Conservation (phyloP, 2,888 invertebrate genomes). For the Trachelus iudaicus region DNA sequence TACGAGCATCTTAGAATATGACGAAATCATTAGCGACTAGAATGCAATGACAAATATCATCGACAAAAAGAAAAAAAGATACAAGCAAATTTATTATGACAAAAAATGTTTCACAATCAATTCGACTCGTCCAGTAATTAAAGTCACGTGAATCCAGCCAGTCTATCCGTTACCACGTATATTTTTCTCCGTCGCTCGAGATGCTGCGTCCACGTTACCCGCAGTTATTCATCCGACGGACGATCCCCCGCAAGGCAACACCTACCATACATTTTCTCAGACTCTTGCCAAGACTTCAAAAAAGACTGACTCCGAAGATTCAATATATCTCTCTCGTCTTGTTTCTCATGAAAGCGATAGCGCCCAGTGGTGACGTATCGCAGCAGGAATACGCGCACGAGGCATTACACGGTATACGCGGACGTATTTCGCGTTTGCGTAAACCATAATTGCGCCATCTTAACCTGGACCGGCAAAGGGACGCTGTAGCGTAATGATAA, state of each 20-base stretch:
- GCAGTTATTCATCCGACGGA: neutral
- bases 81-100: no score
- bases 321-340: neutral
- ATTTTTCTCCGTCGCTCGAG: neutral
- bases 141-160: neutral
- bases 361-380: neutral
- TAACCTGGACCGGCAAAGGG: constrained; percentile 8
- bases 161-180: neutral
- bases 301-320: neutral
- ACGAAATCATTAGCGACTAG: neutral
- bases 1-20: neutral
- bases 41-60: neutral
- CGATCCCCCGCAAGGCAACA: neutral
- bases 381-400: neutral
- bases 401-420: neutral
- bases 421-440: constrained; percentile 12
- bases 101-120: neutral
- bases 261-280: neutral
- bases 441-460: constrained; percentile 14
- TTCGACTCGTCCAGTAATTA: neutral
- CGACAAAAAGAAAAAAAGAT: no score
- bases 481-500: constrained; percentile 18
- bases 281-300: neutral
- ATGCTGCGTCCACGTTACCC: neutral
- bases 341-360: neutral